Conservation (phyloP, 1,140 invertebrate genomes). For the Drosophila carrolli region DNA sequence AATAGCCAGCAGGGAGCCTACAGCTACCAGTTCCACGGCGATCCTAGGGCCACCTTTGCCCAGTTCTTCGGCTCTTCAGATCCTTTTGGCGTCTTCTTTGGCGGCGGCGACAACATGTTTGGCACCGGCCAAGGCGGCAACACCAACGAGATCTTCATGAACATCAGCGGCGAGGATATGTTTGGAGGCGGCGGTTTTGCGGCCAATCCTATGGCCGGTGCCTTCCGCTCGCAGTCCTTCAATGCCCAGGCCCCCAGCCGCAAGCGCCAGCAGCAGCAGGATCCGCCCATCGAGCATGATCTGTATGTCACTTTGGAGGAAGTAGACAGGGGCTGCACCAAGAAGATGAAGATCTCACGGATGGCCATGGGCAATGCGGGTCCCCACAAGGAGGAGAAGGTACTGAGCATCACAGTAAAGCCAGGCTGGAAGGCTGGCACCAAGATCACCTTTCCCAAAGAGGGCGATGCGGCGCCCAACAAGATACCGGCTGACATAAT, state of each 20-base stretch:
- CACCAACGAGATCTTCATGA: conserved; percentile 87
- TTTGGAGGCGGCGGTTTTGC: conserved; percentile 80
- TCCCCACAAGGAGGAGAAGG: conserved; percentile 93
- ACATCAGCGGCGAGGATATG: conserved; percentile 77
- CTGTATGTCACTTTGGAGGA: conserved; percentile 94
- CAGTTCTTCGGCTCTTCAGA: conserved; percentile 89
- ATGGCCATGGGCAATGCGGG: conserved; percentile 87
- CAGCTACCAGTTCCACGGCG: conserved; percentile 92
- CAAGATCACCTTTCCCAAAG: conserved; percentile 96
- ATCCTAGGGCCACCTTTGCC: conserved; percentile 92
- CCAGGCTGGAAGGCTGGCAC: conserved; percentile 98
- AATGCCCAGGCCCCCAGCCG: conserved; percentile 85
- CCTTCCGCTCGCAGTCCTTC: conserved; percentile 91
- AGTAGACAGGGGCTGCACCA: conserved; percentile 91
- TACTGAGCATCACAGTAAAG: conserved; percentile 96
- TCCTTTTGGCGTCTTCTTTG: conserved; percentile 85
- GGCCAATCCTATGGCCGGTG: conserved; percentile 81
- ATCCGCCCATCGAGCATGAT: conserved; percentile 95
- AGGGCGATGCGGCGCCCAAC: conserved; percentile 94
- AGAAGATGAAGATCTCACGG: conserved; percentile 98
- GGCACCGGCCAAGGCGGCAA: conserved; percentile 64
- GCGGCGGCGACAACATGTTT: conserved; percentile 79
- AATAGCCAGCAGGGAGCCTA: conserved; percentile 85
- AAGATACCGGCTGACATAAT: conserved; percentile 97
- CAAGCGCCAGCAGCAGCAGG: conserved; percentile 87